A percentile compares a stretch with the other conserved stretches of the same genome.
Evolutionary conservation across 1,140 invertebrate genomes (phyloP).

Genomic region (Tyrophagus putrescentiae): DNA sequence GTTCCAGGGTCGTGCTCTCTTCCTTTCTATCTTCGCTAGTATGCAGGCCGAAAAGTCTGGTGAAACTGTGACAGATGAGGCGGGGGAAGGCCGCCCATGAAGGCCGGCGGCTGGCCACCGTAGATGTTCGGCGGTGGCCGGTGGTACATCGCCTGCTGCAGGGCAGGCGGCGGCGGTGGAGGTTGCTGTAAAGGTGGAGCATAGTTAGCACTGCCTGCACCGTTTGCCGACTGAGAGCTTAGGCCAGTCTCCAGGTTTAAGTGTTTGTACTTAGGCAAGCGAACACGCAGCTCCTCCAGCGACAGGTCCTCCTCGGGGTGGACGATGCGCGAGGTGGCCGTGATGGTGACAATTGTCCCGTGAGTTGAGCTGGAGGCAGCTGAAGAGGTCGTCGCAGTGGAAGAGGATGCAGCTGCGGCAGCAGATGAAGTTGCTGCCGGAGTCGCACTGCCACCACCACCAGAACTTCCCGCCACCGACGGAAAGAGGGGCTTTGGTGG

Average conservation of each 20-base stretch:
- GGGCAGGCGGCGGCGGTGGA: background rate
- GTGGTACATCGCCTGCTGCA: background rate
- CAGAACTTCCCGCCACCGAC: conserved; percentile 5
- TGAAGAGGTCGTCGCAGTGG: conserved; percentile 3
- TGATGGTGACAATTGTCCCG: conserved; percentile 49
- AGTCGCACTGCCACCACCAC: background rate
- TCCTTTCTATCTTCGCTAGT: no score
- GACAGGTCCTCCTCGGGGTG: conserved; percentile 88
- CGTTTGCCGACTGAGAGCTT: background rate
- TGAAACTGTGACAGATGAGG: background rate
- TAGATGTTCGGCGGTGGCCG: background rate
- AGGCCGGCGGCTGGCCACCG: background rate
- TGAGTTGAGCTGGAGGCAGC: no score
- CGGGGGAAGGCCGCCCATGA: background rate
- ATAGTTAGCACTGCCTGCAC: background rate
- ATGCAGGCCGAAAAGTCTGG: conserved; percentile 3
- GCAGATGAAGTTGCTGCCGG: background rate
- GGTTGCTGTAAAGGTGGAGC: conserved; percentile 2
- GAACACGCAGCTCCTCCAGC: conserved; percentile 64
- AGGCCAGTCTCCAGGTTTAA: background rate
- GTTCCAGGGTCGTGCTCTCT: no score
- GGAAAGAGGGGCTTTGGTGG: conserved; percentile 9
- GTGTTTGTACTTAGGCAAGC: conserved; percentile 52
- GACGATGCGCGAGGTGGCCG: conserved; percentile 73
- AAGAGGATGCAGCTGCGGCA: background rate